Evolutionary conservation across 2,888 invertebrate genomes (phyloP).

Genomic region (Drepanosiphum platanoidis): DNA sequence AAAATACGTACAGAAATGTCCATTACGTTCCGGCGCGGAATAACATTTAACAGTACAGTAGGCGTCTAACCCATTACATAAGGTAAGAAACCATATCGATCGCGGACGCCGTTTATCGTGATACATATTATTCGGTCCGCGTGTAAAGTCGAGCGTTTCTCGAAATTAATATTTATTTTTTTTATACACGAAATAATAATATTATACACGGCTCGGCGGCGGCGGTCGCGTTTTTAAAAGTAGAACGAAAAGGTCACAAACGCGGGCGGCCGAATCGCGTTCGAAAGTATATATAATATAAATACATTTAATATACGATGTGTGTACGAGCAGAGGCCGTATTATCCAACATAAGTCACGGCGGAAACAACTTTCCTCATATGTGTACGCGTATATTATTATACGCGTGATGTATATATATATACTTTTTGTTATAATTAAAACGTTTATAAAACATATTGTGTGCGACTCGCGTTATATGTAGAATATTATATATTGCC

Average conservation of each 20-base stretch:
- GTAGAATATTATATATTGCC: too few relatives aligned
- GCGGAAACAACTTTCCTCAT: slow-evolving; percentile 40
- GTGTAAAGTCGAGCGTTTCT: neutral
- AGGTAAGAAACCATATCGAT: too few relatives aligned
- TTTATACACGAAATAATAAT: too few relatives aligned
- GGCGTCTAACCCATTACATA: too few relatives aligned
- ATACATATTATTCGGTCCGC: too few relatives aligned
- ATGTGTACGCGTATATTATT: neutral
- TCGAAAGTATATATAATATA: slow-evolving; percentile 30
- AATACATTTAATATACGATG: too few relatives aligned
- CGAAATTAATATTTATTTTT: neutral
- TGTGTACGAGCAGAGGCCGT: too few relatives aligned
- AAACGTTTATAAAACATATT: slow-evolving; percentile 40
- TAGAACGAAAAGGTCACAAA: slow-evolving; percentile 17
- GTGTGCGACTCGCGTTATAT: neutral
- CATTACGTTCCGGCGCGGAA: too few relatives aligned
- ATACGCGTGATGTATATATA: neutral
- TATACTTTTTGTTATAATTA: slow-evolving; percentile 17
- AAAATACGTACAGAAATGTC: too few relatives aligned
- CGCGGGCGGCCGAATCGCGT: neutral
- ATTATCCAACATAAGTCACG: slow-evolving; percentile 41
- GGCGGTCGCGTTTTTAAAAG: neutral
- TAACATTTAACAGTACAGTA: too few relatives aligned
- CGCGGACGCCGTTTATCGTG: too few relatives aligned
- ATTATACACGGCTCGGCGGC: too few relatives aligned